Evolutionary conservation across 2,797 vertebrate species (phyloP).

Genomic region (Arnoldichthys spilopterus): DNA sequence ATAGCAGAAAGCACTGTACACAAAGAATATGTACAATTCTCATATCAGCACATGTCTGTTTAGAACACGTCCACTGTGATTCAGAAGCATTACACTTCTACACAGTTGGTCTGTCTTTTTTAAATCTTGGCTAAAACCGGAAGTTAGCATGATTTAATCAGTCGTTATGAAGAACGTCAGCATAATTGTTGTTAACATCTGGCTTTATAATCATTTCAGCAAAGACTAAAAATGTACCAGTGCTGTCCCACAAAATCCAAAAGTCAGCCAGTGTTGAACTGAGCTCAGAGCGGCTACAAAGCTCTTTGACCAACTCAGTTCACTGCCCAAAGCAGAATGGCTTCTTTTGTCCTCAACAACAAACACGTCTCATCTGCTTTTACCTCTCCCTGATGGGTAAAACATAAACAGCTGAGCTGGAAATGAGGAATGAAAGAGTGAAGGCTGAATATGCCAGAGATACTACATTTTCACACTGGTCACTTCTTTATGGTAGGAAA

Average conservation of each 20-base stretch:
- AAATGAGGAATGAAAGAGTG: background rate
- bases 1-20: too few species aligned
- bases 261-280: background rate
- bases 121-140: background rate
- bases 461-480: too few species aligned
- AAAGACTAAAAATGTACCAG: background rate
- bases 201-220: background rate
- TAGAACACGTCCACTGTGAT: background rate
- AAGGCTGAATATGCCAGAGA: background rate
- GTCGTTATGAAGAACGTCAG: too few species aligned
- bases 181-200: too few species aligned
- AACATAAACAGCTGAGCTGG: background rate
- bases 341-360: slow-evolving; percentile 30
- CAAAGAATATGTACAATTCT: too few species aligned
- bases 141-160: too few species aligned
- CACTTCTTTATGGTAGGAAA: too few species aligned
- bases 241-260: background rate
- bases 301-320: slow-evolving; percentile 12
- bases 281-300: background rate
- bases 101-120: background rate
- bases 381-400: background rate
- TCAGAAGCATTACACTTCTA: background rate
- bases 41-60: background rate
- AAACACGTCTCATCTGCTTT: slow-evolving; percentile 11
- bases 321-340: slow-evolving; percentile 9